Conservation (phyloP, 2,888 invertebrate genomes). For the Synergus itoensis region DNA sequence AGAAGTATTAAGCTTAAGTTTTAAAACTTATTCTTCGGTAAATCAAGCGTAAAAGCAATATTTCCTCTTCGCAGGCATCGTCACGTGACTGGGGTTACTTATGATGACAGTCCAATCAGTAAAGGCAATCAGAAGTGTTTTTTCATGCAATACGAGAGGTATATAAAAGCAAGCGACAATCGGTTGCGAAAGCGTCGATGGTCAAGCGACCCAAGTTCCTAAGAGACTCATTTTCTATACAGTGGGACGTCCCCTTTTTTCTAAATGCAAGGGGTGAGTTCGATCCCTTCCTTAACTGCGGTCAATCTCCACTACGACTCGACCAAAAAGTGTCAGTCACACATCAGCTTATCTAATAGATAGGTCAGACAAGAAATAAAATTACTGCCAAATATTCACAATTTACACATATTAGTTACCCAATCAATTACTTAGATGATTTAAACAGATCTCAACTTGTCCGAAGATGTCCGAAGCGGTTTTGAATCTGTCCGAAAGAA, state of each 20-base stretch:
- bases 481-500: neutral
- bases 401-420: neutral
- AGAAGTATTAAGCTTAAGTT: neutral
- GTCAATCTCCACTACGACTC: conserved; percentile 20
- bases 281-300: conserved; percentile 30
- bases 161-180: conserved; percentile 34
- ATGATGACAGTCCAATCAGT: conserved; percentile 30
- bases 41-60: neutral
- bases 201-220: conserved; percentile 30
- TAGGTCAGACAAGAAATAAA: neutral
- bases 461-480: neutral
- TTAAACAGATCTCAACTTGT: neutral
- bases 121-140: conserved; percentile 23
- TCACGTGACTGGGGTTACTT: conserved; percentile 14
- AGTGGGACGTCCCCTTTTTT: conserved; percentile 27
- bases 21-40: neutral
- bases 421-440: neutral
- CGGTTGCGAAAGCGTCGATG: conserved; percentile 30
- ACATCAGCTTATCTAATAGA: conserved; percentile 15
- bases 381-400: neutral
- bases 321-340: neutral
- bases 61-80: neutral
- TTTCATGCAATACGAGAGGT: conserved; percentile 26
- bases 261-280: conserved; percentile 39
- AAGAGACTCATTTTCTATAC: conserved; percentile 38